Evolutionary conservation across 2,113 vertebrate genomes (phyloP), one percentile per base, ranked within the genome.

Genomic region (Elachura formosa): DNA sequence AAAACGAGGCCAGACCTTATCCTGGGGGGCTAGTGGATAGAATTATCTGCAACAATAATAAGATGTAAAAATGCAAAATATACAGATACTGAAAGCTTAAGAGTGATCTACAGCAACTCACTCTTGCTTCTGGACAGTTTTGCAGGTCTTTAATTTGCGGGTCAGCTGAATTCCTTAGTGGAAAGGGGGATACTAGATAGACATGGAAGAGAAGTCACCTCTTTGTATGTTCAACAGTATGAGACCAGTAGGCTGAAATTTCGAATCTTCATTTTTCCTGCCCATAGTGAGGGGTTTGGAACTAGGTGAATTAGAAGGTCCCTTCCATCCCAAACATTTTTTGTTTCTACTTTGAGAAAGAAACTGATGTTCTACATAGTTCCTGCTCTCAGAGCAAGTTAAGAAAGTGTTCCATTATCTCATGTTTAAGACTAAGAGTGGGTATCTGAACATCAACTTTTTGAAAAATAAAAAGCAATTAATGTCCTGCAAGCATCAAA

Each of bases 1-100:
- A 92, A 95, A 95, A 96, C 81, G 81, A 84, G 86, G 63, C 92
- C 78, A 96, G 92, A 78, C 45, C 16, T 83, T 96, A 62, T 90
- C 94, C 88, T 74, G 13, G 51, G 49, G 89, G 46, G 16, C 49
- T 81, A 52, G 76, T 77, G 62, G 81, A 89, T 88, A 85, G 46
- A 88, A 48, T 82, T 95, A 84, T 80, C 94, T 94, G 38, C 81
- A 90, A 89, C 59, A 96, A 92, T 95, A 97, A 96, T 91, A 93
- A 93, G 90, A 96, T 59, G 61, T 84, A 54, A 88, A 94, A 96
- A 84, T 67, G 84, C 13, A 81, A 82, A 86, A 80, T 88, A 90
- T 69, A 87, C 26, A 93, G 94, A 95, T 95, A 95, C 66, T 51
- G 64, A 86, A 97, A 95, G 54, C 75, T 67, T 3, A 15, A 5